Evolutionary conservation across 2,888 invertebrate species (phyloP).

Genomic region (Pristionchus maxplancki): DNA sequence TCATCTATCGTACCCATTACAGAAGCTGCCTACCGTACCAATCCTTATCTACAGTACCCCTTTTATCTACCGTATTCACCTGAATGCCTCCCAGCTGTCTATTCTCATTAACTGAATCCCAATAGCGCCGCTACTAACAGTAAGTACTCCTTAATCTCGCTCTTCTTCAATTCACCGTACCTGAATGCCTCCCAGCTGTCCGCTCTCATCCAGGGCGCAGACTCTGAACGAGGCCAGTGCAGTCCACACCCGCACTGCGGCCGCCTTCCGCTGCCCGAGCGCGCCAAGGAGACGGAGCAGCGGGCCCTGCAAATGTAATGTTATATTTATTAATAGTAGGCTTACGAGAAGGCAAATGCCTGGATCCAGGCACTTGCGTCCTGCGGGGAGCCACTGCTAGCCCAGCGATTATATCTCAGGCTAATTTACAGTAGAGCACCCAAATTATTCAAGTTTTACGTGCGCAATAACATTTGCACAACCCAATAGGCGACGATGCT

Average conservation of each 20-base stretch:
- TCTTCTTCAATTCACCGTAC: background rate
- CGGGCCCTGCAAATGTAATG: background rate
- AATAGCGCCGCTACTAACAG: too few species aligned
- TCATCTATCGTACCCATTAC: too few species aligned
- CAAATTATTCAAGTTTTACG: background rate
- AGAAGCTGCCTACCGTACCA: too few species aligned
- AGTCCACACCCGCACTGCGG: slow-evolving; percentile 39
- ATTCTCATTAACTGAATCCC: too few species aligned
- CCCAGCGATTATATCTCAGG: too few species aligned
- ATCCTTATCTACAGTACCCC: background rate
- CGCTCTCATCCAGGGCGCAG: slow-evolving; percentile 45
- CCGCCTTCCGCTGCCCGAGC: slow-evolving; percentile 18
- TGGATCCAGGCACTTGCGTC: too few species aligned
- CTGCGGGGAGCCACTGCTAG: too few species aligned
- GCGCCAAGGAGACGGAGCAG: slow-evolving; percentile 50
- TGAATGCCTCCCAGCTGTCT: too few species aligned
- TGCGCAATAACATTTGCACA: background rate
- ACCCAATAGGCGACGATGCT: too few species aligned
- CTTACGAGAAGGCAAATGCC: too few species aligned
- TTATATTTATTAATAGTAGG: background rate
- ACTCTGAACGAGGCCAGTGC: slow-evolving; percentile 31
- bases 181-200: slow-evolving; percentile 48
- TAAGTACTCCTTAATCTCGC: too few species aligned
- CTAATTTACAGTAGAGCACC: background rate
- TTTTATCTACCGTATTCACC: too few species aligned